Evolutionary conservation across 2,113 vertebrate species (phyloP).

Genomic region (Chrysemys picta): DNA sequence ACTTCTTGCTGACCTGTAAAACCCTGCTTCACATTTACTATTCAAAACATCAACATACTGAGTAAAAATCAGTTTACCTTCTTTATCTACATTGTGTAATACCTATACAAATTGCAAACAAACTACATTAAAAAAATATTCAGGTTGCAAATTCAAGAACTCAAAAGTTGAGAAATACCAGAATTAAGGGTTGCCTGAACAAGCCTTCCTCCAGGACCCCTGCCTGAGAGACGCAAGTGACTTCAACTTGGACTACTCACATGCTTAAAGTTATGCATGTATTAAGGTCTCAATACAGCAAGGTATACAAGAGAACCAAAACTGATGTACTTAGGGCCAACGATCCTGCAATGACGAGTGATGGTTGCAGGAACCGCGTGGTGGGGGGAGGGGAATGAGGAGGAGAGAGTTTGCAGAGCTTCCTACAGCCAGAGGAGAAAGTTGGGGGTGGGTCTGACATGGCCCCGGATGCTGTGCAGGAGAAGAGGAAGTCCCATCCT

Average conservation of each 20-base stretch:
- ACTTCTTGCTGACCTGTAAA: background rate
- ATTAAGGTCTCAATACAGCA: background rate
- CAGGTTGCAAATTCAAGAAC: background rate
- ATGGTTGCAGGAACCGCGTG: too few relatives aligned
- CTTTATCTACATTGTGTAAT: background rate
- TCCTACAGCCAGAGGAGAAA: too few relatives aligned
- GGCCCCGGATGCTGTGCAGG: too few relatives aligned
- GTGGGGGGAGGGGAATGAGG: too few relatives aligned
- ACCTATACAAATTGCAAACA: background rate
- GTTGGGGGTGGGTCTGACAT: too few relatives aligned
- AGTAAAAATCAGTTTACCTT: background rate
- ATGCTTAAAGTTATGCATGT: background rate
- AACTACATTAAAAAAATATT: background rate
- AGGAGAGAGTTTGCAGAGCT: too few relatives aligned
- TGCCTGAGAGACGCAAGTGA: background rate
- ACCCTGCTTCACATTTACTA: background rate
- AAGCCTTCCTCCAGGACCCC: background rate
- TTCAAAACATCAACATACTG: background rate
- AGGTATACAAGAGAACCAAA: background rate
- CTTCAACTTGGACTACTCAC: background rate
- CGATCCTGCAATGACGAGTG: background rate
- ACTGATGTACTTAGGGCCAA: fast-evolving
- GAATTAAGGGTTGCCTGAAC: background rate
- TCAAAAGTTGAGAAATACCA: conserved; percentile 14
- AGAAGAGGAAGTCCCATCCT: too few relatives aligned